Base-by-base conservation (phyloP, 2,888 invertebrate species). In the Lochmaea capreae region DNA sequence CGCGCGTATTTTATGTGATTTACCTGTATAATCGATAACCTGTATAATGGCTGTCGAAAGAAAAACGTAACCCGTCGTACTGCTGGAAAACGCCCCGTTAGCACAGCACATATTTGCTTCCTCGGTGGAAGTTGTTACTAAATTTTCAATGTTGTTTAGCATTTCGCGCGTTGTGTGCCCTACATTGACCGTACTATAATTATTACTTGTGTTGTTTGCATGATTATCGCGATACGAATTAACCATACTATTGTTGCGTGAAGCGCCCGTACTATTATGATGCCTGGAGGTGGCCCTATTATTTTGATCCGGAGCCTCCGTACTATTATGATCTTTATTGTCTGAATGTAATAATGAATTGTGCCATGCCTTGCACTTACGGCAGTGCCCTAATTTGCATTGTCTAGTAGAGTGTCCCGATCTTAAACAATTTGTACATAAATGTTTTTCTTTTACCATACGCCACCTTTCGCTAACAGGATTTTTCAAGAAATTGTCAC, bases 381-480 rank as follows among this genome's bases (percentile, higher is more conserved):
- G 26, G 11, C 42, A 65, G 9, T 5, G 65, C 3, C 65, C 58
- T 10, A 39, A 22, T 71, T 12, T 43, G 42, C 57, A 71, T 22
- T 52, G 33, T 16, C 16, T 11, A 6, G 43, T 12, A 26, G 71
- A 14, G 57, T 71, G 62, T 18, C 62, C 67, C 3, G 11, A 52
- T 16, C 54, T 8, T 2, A 68, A 52, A 43, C 68, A 73, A 39
- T 73, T 73, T 14, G 33, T 10, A 43, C 73, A 73, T 39, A 73
- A 18, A 8, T 42, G 39, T 16, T 54, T 39, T 1, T 46, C n/a
- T 33, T 68, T 63, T 42, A 73, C 52, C 12, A 49, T 39, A n/a
- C 43, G 2, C 9, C 57, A 26, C 54, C 62, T 62, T 9, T 67
- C 52, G 3, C 4, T 16, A 10, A 72, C 14, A 26, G 33, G 2